These are phyloP conservation scores for Podarcis raffonei DNA, from an alignment of 2,113 vertebrate species.

Conservation along the genomic window DNA sequence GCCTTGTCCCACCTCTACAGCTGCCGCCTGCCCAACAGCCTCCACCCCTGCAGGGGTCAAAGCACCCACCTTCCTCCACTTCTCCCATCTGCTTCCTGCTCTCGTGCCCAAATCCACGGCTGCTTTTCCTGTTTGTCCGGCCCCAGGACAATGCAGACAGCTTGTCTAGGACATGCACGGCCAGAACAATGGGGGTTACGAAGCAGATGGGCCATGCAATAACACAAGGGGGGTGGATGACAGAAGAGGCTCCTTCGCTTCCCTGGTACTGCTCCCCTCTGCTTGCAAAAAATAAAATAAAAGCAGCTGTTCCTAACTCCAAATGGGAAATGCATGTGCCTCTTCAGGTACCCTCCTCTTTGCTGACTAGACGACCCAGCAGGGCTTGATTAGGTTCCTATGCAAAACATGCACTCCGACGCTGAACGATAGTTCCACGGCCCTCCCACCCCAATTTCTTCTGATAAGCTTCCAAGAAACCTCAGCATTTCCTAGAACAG, in stretches of 20 bases:
- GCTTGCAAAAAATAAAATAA: too few species aligned
- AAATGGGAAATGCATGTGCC: too few species aligned
- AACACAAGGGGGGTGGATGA: too few species aligned
- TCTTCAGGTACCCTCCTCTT: neutral
- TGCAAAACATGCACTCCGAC: too few species aligned
- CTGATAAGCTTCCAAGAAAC: neutral
- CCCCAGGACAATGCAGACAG: neutral
- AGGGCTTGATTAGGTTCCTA: too few species aligned
- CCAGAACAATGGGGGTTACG: neutral
- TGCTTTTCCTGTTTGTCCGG: constrained; percentile 31
- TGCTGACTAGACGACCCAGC: too few species aligned
- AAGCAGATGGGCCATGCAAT: neutral
- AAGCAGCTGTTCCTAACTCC: neutral
- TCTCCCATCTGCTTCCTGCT: neutral
- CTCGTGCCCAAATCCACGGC: neutral
- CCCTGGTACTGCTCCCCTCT: neutral
- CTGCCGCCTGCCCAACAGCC: neutral
- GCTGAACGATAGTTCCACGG: too few species aligned
- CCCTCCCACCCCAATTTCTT: neutral
- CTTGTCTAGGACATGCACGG: neutral
- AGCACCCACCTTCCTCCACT: neutral
- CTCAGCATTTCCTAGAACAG: neutral
- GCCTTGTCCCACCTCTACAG: neutral
- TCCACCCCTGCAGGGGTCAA: neutral
- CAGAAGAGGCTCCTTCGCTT: neutral